Evolutionary conservation across 2,113 vertebrate species (phyloP).

Genomic region (Sylvicapra grimmia): DNA sequence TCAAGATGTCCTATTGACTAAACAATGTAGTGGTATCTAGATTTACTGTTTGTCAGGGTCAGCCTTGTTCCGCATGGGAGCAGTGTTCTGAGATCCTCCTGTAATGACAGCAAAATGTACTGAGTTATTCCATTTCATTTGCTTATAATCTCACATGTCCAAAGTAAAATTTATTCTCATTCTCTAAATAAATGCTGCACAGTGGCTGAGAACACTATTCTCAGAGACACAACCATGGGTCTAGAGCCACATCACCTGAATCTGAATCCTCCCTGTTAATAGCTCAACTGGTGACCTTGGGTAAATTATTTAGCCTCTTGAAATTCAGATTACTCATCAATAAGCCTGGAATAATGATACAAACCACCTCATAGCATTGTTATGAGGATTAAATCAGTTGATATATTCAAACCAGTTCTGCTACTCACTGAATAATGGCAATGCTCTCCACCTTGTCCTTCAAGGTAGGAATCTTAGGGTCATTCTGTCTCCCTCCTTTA

Average conservation of each 20-base stretch:
- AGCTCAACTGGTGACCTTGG: neutral
- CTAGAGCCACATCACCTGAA: neutral
- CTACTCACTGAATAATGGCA: neutral
- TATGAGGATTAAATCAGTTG: neutral
- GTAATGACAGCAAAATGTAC: neutral
- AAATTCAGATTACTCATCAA: neutral
- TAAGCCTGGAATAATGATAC: neutral
- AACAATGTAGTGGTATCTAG: neutral
- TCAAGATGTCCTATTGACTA: constrained; percentile 36
- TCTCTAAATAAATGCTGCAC: neutral
- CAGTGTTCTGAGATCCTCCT: neutral
- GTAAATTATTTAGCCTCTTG: neutral
- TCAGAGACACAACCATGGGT: neutral
- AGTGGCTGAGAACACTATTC: neutral
- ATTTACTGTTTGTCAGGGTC: constrained; percentile 15
- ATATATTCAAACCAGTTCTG: neutral
- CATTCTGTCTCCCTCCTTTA: neutral
- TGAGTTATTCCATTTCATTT: neutral
- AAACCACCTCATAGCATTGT: neutral
- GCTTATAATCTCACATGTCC: neutral
- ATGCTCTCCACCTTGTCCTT: neutral
- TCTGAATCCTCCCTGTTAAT: neutral
- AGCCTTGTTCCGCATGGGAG: neutral
- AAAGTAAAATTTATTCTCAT: neutral
- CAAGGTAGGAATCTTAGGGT: neutral